These are phyloP conservation scores for Danaus melanippus DNA, from an alignment of 1,140 invertebrate species.

Conservation along the genomic window DNA sequence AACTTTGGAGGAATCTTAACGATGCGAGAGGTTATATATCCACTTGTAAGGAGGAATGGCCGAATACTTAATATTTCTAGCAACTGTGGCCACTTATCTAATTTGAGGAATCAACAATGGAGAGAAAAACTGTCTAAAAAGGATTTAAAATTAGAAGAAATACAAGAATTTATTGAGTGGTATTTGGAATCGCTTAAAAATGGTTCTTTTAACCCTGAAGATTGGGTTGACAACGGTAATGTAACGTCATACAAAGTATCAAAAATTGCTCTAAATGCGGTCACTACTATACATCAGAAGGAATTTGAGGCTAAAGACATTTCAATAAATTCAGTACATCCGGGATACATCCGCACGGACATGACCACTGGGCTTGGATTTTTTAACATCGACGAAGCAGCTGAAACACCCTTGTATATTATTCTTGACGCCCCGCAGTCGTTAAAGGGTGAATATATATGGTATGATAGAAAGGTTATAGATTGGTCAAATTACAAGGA, in stretches of 20 bases:
- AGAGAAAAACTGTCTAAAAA: slow-evolving; percentile 66
- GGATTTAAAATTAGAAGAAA: slow-evolving; percentile 71
- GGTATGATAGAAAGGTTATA: slow-evolving; percentile 46
- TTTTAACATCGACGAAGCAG: slow-evolving; percentile 77
- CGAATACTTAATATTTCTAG: slow-evolving; percentile 83
- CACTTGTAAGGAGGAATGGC: slow-evolving; percentile 76
- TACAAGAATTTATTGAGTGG: slow-evolving; percentile 74
- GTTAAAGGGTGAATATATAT: slow-evolving; percentile 61
- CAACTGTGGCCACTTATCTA: slow-evolving; percentile 74
- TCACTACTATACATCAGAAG: slow-evolving; percentile 76
- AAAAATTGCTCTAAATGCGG: slow-evolving; percentile 77
- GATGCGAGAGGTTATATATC: slow-evolving; percentile 77
- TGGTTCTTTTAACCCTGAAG: slow-evolving; percentile 48
- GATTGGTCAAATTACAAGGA: slow-evolving; percentile 54
- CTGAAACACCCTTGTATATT: slow-evolving; percentile 46
- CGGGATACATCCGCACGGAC: slow-evolving; percentile 79
- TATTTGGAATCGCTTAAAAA: slow-evolving; percentile 71
- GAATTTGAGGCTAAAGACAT: slow-evolving; percentile 73
- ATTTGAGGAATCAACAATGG: slow-evolving; percentile 70
- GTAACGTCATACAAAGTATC: slow-evolving; percentile 76
- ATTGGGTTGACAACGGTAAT: slow-evolving; percentile 71
- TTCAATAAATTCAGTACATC: slow-evolving; percentile 78
- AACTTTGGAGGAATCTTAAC: slow-evolving; percentile 79
- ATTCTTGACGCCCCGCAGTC: slow-evolving; percentile 43
- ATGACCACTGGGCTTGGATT: slow-evolving; percentile 78